These are phyloP conservation scores for Thumatha senex DNA, from an alignment of 2,888 invertebrate species.

Conservation along the genomic window DNA sequence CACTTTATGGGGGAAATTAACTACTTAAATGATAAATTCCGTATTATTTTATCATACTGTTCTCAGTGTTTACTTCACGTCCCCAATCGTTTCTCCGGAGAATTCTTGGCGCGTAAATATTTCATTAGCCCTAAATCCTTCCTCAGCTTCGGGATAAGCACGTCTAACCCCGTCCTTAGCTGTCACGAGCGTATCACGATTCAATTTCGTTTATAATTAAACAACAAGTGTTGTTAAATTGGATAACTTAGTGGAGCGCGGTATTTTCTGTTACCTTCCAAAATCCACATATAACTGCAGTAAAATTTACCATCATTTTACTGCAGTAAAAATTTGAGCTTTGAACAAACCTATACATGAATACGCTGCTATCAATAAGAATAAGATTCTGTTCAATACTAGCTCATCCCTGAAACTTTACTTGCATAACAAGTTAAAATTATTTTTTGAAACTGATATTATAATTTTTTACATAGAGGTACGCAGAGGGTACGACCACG, in stretches of 20 bases:
- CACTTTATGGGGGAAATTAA: no score
- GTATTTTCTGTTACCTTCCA: no score
- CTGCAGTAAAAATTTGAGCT: no score
- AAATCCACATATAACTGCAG: no score
- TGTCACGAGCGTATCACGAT: background rate
- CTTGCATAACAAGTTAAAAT: no score
- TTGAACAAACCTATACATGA: no score
- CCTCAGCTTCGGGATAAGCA: background rate
- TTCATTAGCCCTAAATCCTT: background rate
- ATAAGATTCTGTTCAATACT: background rate
- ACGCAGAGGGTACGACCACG: no score
- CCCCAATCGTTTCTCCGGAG: background rate
- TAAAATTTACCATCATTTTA: no score
- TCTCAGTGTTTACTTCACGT: background rate
- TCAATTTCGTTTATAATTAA: background rate
- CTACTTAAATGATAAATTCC: background rate
- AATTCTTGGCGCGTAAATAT: constrained; percentile 1
- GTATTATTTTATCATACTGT: background rate
- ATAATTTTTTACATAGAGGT: no score
- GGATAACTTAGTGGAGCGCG: no score
- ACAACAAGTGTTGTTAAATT: background rate
- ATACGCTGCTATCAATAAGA: no score
- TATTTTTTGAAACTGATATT: no score
- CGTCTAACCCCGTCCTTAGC: background rate
- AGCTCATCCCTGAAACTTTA: background rate